phyloP scores from a whole-genome alignment of 2,113 vertebrate species.

The Gymnogyps californianus region DNA sequence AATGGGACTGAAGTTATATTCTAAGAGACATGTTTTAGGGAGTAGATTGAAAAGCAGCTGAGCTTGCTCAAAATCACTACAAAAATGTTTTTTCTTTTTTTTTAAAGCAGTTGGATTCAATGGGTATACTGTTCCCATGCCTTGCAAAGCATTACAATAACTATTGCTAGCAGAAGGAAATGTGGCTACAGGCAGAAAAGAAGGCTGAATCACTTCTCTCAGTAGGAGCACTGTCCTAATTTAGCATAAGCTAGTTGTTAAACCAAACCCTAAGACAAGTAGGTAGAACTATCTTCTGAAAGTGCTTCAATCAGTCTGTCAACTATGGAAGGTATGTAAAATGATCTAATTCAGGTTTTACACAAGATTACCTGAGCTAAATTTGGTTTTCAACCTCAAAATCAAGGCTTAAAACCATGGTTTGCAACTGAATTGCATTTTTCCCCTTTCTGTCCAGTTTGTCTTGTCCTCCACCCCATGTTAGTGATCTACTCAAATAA shows the following conservation, averaged over 20 bases:
- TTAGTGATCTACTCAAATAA: not conserved
- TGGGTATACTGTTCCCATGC: not conserved
- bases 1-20: not conserved
- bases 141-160: not conserved
- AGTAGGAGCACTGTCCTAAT: not conserved
- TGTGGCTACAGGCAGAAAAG: not conserved
- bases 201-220: not conserved
- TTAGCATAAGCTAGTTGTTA: not conserved
- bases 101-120: not conserved
- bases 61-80: not conserved
- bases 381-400: not conserved
- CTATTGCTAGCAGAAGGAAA: not conserved
- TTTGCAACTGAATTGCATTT: not conserved
- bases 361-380: not conserved
- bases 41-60: not conserved
- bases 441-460: not conserved
- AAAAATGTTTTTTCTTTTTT: not conserved
- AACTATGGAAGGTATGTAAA: not conserved
- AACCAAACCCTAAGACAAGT: not conserved
- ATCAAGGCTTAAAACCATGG: not conserved
- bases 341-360: not conserved
- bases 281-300: not conserved
- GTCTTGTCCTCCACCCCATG: not conserved
- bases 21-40: not conserved
- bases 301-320: not conserved